Evolutionary conservation across 2,113 vertebrate genomes (phyloP).

Genomic region (Lontra canadensis): DNA sequence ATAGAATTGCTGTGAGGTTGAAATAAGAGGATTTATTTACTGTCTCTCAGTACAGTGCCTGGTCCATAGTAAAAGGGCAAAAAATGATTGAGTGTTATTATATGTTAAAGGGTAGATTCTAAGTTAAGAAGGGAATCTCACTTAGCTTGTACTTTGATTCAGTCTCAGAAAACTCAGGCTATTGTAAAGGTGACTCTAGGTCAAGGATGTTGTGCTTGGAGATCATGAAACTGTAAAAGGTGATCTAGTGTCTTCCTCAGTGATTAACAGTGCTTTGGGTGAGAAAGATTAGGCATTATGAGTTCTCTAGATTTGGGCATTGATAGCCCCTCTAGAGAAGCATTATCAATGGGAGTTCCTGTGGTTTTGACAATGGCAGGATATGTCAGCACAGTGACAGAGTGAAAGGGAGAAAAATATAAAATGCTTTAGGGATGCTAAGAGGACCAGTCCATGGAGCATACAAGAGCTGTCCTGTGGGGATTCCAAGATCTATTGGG

Average conservation of each 20-base stretch:
- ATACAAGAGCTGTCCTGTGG: background rate
- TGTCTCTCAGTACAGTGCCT: background rate
- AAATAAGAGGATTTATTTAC: background rate
- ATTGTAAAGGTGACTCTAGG: background rate
- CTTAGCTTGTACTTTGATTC: background rate
- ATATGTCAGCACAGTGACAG: background rate
- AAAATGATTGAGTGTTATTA: background rate
- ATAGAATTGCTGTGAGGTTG: background rate
- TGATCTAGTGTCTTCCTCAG: background rate
- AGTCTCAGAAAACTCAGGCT: background rate
- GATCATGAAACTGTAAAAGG: background rate
- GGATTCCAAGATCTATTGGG: background rate
- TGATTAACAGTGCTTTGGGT: background rate
- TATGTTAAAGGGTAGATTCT: background rate
- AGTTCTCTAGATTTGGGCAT: background rate
- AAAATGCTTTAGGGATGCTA: background rate
- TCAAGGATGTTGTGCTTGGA: background rate
- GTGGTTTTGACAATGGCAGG: background rate
- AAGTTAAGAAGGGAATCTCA: background rate
- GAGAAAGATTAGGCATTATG: background rate
- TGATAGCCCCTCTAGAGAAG: background rate
- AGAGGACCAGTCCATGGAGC: background rate
- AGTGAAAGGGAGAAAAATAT: background rate
- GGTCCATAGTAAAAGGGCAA: background rate
- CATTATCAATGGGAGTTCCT: background rate